These are phyloP conservation scores for Hippotragus niger DNA, from an alignment of 2,113 vertebrate species.

Conservation along the genomic window DNA sequence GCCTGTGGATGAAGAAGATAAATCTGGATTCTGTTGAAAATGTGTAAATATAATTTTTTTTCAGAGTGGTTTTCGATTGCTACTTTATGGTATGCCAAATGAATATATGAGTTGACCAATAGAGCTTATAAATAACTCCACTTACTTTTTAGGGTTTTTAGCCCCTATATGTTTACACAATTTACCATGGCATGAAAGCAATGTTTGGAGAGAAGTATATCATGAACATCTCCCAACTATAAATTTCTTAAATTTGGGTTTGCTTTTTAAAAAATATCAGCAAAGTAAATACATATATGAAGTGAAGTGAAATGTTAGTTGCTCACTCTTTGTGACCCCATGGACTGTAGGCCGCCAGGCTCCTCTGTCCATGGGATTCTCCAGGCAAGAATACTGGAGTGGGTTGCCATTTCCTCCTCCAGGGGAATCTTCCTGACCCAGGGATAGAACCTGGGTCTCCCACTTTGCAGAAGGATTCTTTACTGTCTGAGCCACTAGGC, in stretches of 20 bases:
- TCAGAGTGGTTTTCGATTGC: neutral
- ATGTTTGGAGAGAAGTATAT: neutral
- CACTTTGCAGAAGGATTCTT: neutral
- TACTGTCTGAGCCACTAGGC: neutral
- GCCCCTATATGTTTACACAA: neutral
- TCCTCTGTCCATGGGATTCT: neutral
- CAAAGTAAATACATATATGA: neutral
- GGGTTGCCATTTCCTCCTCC: neutral
- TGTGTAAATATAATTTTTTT: neutral
- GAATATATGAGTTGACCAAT: neutral
- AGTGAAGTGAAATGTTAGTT: neutral
- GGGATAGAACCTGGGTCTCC: neutral
- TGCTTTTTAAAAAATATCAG: neutral
- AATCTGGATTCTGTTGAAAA: neutral
- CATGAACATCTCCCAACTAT: neutral
- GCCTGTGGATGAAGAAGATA: neutral
- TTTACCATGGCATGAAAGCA: neutral
- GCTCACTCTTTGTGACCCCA: neutral
- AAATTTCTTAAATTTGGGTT: neutral
- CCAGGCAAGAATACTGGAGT: neutral
- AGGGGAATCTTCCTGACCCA: neutral
- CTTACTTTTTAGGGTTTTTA: neutral
- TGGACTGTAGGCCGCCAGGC: neutral
- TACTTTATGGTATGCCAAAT: neutral
- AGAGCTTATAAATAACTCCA: neutral